These are phyloP conservation scores for Ormyrus labotus DNA, from an alignment of 2,888 invertebrate species.

Conservation along the genomic window DNA sequence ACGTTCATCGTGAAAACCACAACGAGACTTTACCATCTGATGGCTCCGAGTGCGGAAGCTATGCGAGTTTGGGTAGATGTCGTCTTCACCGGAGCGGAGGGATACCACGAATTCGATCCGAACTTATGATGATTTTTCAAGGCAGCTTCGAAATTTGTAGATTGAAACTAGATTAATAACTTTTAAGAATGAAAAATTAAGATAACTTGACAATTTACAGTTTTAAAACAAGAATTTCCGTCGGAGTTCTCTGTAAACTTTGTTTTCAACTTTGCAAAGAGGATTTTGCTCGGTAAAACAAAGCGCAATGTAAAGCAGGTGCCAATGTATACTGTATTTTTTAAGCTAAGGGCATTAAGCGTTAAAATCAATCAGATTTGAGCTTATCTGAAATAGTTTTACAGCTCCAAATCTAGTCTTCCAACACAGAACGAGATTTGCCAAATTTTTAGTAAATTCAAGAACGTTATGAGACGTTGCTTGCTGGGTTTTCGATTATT, in stretches of 20 bases:
- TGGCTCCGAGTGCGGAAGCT: conserved; percentile 95
- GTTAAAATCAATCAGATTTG: conserved; percentile 46
- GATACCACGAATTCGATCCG: conserved; percentile 84
- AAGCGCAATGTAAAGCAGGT: conserved; percentile 45
- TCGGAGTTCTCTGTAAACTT: conserved; percentile 15
- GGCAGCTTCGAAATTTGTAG: conserved; percentile 20
- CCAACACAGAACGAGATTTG: conserved; percentile 54
- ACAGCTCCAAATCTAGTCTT: conserved; percentile 58
- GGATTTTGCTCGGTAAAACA: conserved; percentile 34
- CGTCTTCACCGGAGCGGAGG: conserved; percentile 94
- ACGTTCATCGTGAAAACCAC: conserved; percentile 97
- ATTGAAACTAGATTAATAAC: conserved; percentile 26
- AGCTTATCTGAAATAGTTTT: conserved; percentile 46
- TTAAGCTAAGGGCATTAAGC: conserved; percentile 55
- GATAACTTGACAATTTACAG: neutral
- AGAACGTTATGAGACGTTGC: conserved; percentile 25
- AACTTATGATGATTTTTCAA: conserved; percentile 44
- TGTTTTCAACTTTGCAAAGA: conserved; percentile 33
- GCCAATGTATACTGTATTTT: conserved; percentile 50
- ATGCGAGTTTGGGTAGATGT: conserved; percentile 98
- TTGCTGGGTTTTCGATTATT: conserved; percentile 35
- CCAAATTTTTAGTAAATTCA: conserved; percentile 39
- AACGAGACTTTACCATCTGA: conserved; percentile 91
- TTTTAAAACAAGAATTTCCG: conserved; percentile 23
- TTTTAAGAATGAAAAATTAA: conserved; percentile 9